Evolutionary conservation across 2,888 invertebrate species (phyloP), one percentile per base, ranked within the genome.

Genomic region (Sinopyrophorus schimmeli): DNA sequence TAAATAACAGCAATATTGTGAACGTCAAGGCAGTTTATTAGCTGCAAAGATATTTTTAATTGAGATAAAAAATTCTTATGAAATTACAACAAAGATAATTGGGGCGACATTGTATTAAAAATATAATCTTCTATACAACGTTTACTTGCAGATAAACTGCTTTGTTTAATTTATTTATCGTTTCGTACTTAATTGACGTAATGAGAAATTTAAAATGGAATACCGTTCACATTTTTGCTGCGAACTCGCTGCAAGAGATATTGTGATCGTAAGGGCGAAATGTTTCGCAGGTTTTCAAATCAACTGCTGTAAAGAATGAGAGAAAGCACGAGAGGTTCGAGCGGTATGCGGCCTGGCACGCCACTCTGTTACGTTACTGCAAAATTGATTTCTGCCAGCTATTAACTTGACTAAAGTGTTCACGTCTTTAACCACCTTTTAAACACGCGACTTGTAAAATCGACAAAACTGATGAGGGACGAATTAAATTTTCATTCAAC

Each of bases 331-430:
- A 57, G 46, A 57, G 44, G 28, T 50, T 49, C 52, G 58, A 47
- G 54, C 54, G 59, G 59, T 52, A 58, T 62, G 60, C 55, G 51
- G 59, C 60, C 61, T 62, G 65, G 64, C 65, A 67, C 67, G 68
- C 66, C 61, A 61, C 58, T 55, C 59, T 51, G 53, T 59, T 55
- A 57, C 59, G 57, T 60, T 58, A 63, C 65, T 61, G 62, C 63
- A 62, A 63, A 68, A 68, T 68, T 67, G 68, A 68, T 68, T 68
- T 67, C 66, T 64, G 62, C 61, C 62, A 66, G 60, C 66, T 62
- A 68, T 68, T 68, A 68, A 67, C 67, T 66, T 61, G 61, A 62
- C 63, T 63, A 64, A 68, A 68, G 64, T 66, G 65, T 62, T 67
- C 63, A 58, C 63, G 62, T 66, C 67, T 65, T 65, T 61, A 60